phyloP scores from a whole-genome alignment of 1,140 invertebrate genomes.

The Hormaphis cornu region DNA sequence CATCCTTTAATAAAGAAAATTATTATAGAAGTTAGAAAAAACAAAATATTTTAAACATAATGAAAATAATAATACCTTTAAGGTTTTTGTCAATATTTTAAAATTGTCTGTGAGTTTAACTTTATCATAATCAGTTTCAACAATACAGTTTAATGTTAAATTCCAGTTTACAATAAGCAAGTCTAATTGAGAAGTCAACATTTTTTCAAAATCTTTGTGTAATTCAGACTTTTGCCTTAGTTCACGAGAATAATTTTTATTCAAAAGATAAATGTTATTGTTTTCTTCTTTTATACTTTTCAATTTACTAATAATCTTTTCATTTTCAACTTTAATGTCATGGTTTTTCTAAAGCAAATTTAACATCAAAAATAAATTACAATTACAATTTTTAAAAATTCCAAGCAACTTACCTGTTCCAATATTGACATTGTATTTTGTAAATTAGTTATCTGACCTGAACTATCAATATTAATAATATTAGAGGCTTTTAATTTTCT shows the following conservation, averaged over 20 bases:
- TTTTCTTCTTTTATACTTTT: conserved; percentile 25
- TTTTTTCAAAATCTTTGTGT: conserved; percentile 24
- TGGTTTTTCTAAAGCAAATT: conserved; percentile 4
- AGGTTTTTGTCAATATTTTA: conserved; percentile 22
- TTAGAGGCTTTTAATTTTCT: neutral
- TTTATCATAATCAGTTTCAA: conserved; percentile 14
- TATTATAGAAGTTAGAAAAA: neutral
- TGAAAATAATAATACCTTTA: conserved; percentile 3
- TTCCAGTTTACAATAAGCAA: conserved; percentile 24
- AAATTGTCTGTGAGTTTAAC: conserved; percentile 12
- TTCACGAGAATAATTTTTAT: conserved; percentile 27
- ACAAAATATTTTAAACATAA: neutral
- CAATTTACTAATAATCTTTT: conserved; percentile 14
- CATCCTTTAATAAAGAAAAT: neutral
- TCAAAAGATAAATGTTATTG: conserved; percentile 10
- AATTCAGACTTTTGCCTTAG: conserved; percentile 26
- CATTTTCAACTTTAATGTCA: neutral
- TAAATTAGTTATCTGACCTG: neutral
- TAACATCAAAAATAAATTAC: neutral
- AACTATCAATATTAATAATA: neutral
- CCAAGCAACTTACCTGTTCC: neutral
- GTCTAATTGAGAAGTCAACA: conserved; percentile 5
- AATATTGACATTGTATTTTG: neutral
- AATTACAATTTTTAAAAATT: neutral
- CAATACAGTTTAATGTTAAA: conserved; percentile 1